These are phyloP conservation scores for Oreochromis mossambicus DNA, from an alignment of 2,797 vertebrate genomes.

Conservation along the genomic window DNA sequence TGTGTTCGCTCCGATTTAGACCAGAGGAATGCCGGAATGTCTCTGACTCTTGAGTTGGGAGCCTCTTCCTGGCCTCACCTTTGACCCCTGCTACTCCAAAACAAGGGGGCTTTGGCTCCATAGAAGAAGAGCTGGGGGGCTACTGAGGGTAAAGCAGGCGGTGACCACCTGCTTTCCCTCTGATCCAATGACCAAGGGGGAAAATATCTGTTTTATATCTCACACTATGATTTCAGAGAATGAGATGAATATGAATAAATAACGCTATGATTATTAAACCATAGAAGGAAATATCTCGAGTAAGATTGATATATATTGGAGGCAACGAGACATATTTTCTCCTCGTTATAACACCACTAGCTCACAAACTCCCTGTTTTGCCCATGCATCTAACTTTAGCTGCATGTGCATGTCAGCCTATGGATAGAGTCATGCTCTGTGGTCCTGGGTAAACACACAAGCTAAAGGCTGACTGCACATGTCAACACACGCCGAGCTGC, in stretches of 20 bases:
- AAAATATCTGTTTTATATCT: neutral
- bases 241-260: neutral
- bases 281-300: neutral
- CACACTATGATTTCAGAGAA: neutral
- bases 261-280: neutral
- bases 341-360: neutral
- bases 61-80: slow-evolving; percentile 64
- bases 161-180: slow-evolving; percentile 63
- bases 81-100: slow-evolving; percentile 51
- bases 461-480: slow-evolving; percentile 45
- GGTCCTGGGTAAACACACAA: slow-evolving; percentile 53
- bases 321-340: neutral
- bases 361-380: neutral
- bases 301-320: neutral
- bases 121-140: neutral
- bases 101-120: neutral
- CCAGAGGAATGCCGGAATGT: slow-evolving; percentile 68
- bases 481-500: slow-evolving; percentile 37
- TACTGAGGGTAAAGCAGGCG: slow-evolving; percentile 22
- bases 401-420: neutral
- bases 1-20: slow-evolving; percentile 54
- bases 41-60: slow-evolving; percentile 45
- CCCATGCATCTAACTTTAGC: neutral
- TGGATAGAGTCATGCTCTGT: slow-evolving; percentile 35
- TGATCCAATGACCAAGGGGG: slow-evolving; percentile 39